Evolutionary conservation across 2,113 vertebrate genomes (phyloP), one percentile per base, ranked within the genome.

Genomic region (Girardinichthys multiradiatus): DNA sequence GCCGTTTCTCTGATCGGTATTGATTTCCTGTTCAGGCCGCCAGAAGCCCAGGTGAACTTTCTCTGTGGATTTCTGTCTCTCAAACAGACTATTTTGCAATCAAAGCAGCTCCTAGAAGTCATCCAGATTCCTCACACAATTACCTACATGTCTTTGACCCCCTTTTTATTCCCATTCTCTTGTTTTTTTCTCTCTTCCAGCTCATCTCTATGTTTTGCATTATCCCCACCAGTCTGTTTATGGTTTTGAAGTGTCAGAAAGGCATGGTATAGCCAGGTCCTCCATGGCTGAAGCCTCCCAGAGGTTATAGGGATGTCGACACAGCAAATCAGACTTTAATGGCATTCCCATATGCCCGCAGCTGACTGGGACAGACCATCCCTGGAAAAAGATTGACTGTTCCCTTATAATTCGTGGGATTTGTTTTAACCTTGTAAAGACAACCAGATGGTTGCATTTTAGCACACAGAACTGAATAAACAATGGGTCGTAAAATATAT

Each of bases 291-390:
- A 92, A 92, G 89, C 93, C 88, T 19, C 89, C 90, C 91, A 94
- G 92, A 95, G 94, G 94, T 96, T 95, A 95, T 90, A 85, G 89
- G 94, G 93, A 95, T 94, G 94, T 94, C 93, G 92, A 93, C 93
- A 92, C 94, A 94, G 93, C 94, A 94, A 94, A 95, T 95, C 94
- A 92, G 91, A 87, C 78, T 89, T 83, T 95, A 92, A 94, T 92
- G 94, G 92, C 90, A 91, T 94, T 94, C 89, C 94, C 95, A 95
- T 92, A 92, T 95, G 94, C 90, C 94, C 86, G 77, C 89, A 74
- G 69, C 42, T 76, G 85, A 79, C 80, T 59, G 13, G 59, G 66
- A 79, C 57, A 1, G 65, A 72, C 48, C 76, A 61, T 57, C 42
- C 51, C 75, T 24, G 62, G 57, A 14, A 0, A 8, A 0, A 48